Evolutionary conservation across 2,113 vertebrate species (phyloP).

Genomic region (Callocephalon fimbriatum): DNA sequence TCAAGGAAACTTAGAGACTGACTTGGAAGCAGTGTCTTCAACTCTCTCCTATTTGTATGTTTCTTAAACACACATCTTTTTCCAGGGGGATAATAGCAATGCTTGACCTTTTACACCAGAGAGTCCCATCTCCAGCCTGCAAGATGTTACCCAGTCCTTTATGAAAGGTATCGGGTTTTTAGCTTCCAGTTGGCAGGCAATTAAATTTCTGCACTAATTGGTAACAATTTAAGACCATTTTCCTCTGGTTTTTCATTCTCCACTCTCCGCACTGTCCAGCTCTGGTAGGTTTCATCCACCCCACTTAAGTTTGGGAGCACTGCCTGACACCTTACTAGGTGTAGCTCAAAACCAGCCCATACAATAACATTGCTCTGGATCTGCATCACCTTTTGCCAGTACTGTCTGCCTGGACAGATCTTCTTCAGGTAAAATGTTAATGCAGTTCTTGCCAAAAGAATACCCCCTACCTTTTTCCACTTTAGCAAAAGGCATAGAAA

Average conservation of each 20-base stretch:
- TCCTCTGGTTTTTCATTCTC: not conserved
- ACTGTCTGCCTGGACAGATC: not conserved
- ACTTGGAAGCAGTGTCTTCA: not conserved
- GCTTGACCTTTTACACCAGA: not conserved
- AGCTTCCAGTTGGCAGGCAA: not conserved
- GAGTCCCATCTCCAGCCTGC: not conserved
- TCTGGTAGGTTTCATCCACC: not conserved
- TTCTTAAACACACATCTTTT: not conserved
- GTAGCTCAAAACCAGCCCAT: not conserved
- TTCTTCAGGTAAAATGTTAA: not conserved
- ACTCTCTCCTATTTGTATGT: not conserved
- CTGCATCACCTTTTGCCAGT: not conserved
- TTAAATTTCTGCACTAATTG: not conserved
- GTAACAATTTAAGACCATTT: not conserved
- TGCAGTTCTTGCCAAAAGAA: not conserved
- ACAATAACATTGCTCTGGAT: not conserved
- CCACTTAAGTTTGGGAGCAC: accelerated
- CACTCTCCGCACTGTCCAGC: not conserved
- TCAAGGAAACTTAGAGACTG: not conserved
- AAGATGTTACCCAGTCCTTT: not conserved
- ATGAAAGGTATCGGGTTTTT: accelerated
- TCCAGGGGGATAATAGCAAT: not conserved
- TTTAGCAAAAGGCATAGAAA: not conserved
- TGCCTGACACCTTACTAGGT: not conserved
- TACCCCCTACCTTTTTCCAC: not conserved